These are phyloP conservation scores for Microchirus variegatus DNA, from an alignment of 2,797 vertebrate genomes.

Conservation along the genomic window DNA sequence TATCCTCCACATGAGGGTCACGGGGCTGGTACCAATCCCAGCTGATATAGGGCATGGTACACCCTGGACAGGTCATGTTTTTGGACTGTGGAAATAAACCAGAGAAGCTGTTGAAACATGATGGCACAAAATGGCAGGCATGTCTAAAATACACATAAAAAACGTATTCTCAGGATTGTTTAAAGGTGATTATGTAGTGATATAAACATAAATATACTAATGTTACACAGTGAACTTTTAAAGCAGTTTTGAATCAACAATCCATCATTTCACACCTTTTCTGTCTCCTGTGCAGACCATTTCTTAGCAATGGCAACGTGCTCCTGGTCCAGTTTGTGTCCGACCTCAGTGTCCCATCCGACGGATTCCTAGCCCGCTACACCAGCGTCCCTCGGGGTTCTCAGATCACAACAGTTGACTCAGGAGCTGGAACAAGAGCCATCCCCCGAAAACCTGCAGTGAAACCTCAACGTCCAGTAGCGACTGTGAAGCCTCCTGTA, in stretches of 20 bases:
- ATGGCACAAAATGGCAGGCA: too few species aligned
- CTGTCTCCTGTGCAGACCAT: constrained; percentile 61
- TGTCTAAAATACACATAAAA: too few species aligned
- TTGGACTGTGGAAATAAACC: too few species aligned
- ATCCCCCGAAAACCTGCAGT: constrained; percentile 31
- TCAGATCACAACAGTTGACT: constrained; percentile 12
- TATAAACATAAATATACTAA: too few species aligned
- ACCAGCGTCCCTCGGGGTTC: constrained; percentile 68
- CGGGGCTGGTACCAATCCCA: too few species aligned
- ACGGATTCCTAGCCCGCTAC: constrained; percentile 88
- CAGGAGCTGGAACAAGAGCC: constrained; percentile 26
- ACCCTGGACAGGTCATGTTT: too few species aligned
- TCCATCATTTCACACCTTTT: neutral
- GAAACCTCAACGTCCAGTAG: constrained; percentile 35
- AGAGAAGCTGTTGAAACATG: too few species aligned
- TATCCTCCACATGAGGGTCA: too few species aligned
- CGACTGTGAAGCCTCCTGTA: constrained; percentile 20
- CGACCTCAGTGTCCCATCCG: constrained; percentile 89
- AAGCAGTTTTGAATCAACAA: neutral
- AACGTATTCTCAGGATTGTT: too few species aligned
- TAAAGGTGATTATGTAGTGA: too few species aligned
- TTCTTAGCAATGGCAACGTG: constrained; percentile 82
- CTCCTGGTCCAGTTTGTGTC: constrained; percentile 94
- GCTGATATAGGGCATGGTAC: too few species aligned
- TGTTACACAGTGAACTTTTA: too few species aligned